Evolutionary conservation across 2,113 vertebrate species (phyloP), one percentile per base, ranked within the genome.

Genomic region (Cyanoramphus novaezelandiae): DNA sequence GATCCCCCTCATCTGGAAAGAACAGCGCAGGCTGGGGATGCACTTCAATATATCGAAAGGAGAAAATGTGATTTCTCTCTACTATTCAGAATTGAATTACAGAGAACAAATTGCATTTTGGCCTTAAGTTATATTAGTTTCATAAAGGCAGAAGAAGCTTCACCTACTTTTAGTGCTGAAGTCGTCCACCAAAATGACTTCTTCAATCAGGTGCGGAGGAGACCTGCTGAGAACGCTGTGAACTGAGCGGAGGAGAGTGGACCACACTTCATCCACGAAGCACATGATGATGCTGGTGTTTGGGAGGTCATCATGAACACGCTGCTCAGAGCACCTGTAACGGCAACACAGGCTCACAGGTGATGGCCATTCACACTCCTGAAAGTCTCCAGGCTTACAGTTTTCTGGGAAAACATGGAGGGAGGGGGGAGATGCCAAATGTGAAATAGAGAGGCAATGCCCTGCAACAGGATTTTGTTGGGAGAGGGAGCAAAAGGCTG

Each of bases 191-290:
- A 99, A 94, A 43, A 99, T 99, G 91, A 99, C 90, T 89, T 99
- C 99, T 82, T 98, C 95, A 63, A 99, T 90, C 23, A 99, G 98
- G 86, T 98, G 98, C 0, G 97, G 97, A 3, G 99, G 99, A 3
- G 99, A 99, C 9, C 99, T 98, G 96, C 99, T 98, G 64, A 99
- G 98, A 47, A 99, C 98, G 23, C 99, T 99, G 92, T 99, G 99
- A 52, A 99, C 98, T 0, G 99, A 99, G 93, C 99, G 98, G 13
- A 99, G 98, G 2, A 99, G 98, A 1, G 99, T 98, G n/a, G 99
- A 99, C 99, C 99, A 99, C 62, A 99, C 99, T 78, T 99, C 99
- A 19, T 99, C 99, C 95, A 99, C 99, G 6, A 99, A 99, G 92
- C 99, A 99, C 98, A 99, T 99, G 96, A 99, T 99, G 96, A 99